Percentiles rank a stretch among this genome's conserved stretches.
These are phyloP conservation scores for Ascidia mentula DNA, from an alignment of 23 tunicate species.

Conservation along the genomic window DNA sequence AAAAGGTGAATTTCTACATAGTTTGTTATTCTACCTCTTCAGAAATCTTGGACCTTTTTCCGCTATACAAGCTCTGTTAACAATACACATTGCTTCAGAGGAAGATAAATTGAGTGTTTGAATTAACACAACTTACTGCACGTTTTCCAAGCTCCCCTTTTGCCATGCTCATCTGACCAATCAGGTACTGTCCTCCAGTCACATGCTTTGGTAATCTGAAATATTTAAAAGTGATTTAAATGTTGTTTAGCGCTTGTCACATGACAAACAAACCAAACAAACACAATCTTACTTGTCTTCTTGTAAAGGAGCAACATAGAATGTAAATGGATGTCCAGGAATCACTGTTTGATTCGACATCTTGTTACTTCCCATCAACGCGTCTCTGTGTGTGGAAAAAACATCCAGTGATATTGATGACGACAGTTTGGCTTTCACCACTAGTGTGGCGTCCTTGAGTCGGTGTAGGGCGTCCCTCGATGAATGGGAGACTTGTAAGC, in stretches of 20 bases:
- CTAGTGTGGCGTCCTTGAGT: slow-evolving; percentile 58
- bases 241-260: not conserved
- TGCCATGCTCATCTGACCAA: slow-evolving; percentile 47
- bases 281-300: slow-evolving; percentile 70
- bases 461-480: slow-evolving; percentile 63
- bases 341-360: slow-evolving; percentile 21
- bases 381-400: slow-evolving; percentile 61
- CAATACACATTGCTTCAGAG: no score
- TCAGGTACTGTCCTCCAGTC: slow-evolving; percentile 52
- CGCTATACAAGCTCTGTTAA: no score
- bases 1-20: no score
- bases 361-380: slow-evolving; percentile 69
- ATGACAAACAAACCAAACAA: not conserved
- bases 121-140: slow-evolving; percentile 77
- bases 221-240: not conserved
- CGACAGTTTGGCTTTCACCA: slow-evolving; percentile 57
- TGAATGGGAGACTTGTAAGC: slow-evolving; percentile 75
- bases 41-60: no score
- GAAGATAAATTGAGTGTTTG: no score
- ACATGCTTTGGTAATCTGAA: slow-evolving; percentile 59
- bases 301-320: slow-evolving; percentile 60
- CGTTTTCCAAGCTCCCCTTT: slow-evolving; percentile 62
- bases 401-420: slow-evolving; percentile 59
- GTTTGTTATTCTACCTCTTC: no score
- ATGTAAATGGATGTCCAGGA: slow-evolving; percentile 32